A percentile compares a stretch with the other conserved stretches of the same genome.
phyloP scores from a whole-genome alignment of 2,888 invertebrate genomes.

The Lysandra bellargus region DNA sequence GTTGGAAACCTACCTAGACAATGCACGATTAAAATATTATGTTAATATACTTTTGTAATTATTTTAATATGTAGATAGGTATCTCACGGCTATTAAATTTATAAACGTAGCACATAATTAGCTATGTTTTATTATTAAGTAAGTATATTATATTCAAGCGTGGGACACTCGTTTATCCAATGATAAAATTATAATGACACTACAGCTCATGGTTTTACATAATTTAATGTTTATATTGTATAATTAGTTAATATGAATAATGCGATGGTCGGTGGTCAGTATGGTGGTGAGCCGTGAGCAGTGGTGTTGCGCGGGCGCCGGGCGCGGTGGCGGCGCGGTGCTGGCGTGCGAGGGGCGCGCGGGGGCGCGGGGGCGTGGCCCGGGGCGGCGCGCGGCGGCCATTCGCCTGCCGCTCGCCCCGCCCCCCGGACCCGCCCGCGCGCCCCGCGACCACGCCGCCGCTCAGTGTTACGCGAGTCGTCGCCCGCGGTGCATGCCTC shows the following conservation, averaged over 20 bases:
- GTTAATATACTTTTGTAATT: not conserved
- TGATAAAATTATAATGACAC: not conserved
- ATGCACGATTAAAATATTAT: no score
- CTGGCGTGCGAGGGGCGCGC: conserved; percentile 47
- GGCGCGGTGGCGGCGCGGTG: conserved; percentile 35
- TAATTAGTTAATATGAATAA: not conserved
- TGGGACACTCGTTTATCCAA: not conserved
- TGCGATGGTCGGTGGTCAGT: conserved; percentile 36
- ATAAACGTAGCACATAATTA: not conserved
- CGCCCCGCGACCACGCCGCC: conserved; percentile 51
- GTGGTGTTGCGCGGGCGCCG: conserved; percentile 39
- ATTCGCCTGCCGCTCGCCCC: conserved; percentile 50
- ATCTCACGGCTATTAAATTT: not conserved
- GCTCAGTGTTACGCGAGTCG: conserved; percentile 70
- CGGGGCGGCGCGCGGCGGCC: conserved; percentile 53
- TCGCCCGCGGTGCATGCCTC: conserved; percentile 59
- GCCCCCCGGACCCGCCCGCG: conserved; percentile 54
- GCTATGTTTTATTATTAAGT: not conserved
- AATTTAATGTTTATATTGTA: not conserved
- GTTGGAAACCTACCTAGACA: no score
- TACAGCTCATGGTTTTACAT: not conserved
- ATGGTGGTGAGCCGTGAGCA: conserved; percentile 42
- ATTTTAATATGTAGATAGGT: not conserved
- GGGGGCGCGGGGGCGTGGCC: conserved; percentile 54
- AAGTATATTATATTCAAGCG: not conserved